phyloP scores from a whole-genome alignment of 2,888 invertebrate species.

The Labia minor region DNA sequence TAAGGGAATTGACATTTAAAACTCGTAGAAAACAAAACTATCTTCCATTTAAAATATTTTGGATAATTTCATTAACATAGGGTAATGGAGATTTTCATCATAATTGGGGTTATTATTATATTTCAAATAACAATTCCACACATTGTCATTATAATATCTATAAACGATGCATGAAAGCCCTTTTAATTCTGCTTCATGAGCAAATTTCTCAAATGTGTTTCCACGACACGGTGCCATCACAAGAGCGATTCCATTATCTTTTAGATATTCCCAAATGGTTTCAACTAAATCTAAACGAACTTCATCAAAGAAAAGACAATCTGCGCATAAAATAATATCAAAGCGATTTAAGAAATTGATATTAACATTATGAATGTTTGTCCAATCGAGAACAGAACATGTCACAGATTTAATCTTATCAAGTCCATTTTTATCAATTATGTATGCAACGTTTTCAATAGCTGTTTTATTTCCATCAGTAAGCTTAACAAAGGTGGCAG shows the following conservation, averaged over 20 bases:
- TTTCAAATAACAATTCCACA: slow-evolving; percentile 56
- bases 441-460: slow-evolving; percentile 57
- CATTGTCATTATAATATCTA: slow-evolving; percentile 50
- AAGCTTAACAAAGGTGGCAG: slow-evolving; percentile 51
- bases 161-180: slow-evolving; percentile 48
- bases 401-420: slow-evolving; percentile 33
- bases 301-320: slow-evolving; percentile 70
- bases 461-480: slow-evolving; percentile 71
- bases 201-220: slow-evolving; percentile 57
- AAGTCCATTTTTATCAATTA: slow-evolving; percentile 53
- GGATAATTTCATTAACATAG: slow-evolving; percentile 42
- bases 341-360: slow-evolving; percentile 34
- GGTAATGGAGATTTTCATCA: slow-evolving; percentile 60
- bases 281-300: slow-evolving; percentile 54
- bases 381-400: slow-evolving; percentile 45
- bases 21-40: background rate
- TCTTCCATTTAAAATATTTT: slow-evolving; percentile 2
- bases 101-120: slow-evolving; percentile 49
- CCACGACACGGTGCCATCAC: slow-evolving; percentile 69
- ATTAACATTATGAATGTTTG: slow-evolving; percentile 23
- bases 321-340: slow-evolving; percentile 65
- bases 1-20: background rate
- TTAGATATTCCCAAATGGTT: slow-evolving; percentile 53
- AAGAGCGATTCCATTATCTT: slow-evolving; percentile 51
- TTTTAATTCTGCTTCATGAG: slow-evolving; percentile 46